phyloP scores from a whole-genome alignment of 2,888 invertebrate species.

The Thereva nobilitata region DNA sequence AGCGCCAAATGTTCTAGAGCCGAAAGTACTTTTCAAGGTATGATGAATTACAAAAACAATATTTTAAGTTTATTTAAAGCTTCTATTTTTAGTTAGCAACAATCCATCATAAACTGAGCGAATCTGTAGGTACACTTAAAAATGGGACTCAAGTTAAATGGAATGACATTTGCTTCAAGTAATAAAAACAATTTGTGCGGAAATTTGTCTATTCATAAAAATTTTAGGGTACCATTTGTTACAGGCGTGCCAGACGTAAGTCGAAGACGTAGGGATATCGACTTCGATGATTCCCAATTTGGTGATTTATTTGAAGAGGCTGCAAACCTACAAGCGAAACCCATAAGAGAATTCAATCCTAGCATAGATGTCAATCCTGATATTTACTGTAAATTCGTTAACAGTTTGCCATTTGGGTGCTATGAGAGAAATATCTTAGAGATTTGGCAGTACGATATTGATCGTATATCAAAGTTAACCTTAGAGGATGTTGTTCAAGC shows the following conservation, averaged over 20 bases:
- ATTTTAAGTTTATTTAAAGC: constrained; percentile 43
- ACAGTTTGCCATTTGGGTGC: constrained; percentile 66
- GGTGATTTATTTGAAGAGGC: constrained; percentile 37
- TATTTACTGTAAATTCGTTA: constrained; percentile 68
- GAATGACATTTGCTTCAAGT: constrained; percentile 45
- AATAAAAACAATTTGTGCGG: neutral
- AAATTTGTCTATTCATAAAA: neutral
- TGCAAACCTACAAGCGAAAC: constrained; percentile 23
- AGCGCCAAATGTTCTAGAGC: constrained; percentile 69
- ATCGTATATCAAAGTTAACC: constrained; percentile 61
- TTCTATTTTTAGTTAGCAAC: constrained; percentile 55
- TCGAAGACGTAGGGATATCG: neutral
- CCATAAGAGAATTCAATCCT: constrained; percentile 60
- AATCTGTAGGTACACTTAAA: constrained; percentile 54
- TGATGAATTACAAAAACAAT: neutral
- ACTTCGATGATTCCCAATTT: constrained; percentile 28
- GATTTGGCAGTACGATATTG: constrained; percentile 68
- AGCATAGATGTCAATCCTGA: constrained; percentile 63
- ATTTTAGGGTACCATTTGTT: constrained; percentile 39
- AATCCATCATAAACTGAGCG: constrained; percentile 61
- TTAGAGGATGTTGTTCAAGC: constrained; percentile 66
- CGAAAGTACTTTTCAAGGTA: constrained; percentile 62
- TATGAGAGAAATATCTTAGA: constrained; percentile 69
- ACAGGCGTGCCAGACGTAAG: constrained; percentile 15
- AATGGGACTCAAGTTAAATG: constrained; percentile 44